Conservation (phyloP, 23 tunicate genomes). For the Aplidium turbinatum region DNA sequence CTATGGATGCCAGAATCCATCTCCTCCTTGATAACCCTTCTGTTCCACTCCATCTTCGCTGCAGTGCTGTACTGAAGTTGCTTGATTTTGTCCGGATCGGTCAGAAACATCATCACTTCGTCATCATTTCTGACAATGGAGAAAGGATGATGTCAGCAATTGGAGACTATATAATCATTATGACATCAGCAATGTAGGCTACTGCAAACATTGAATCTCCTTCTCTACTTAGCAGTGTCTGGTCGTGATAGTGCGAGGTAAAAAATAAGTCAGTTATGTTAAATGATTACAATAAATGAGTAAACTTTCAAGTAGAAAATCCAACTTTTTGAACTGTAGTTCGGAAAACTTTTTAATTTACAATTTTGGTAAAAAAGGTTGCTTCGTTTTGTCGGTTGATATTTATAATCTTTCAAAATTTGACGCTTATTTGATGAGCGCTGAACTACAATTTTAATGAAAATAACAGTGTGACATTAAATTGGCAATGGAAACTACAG, state of each 20-base stretch:
- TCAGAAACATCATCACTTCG: constrained; percentile 74
- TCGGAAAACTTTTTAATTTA: too few species aligned
- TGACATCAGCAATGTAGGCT: background rate
- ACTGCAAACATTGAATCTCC: background rate
- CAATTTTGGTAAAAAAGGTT: too few species aligned
- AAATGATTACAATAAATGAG: too few species aligned
- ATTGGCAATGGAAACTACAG: too few species aligned
- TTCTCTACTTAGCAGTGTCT: background rate
- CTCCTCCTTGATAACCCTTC: constrained; percentile 89
- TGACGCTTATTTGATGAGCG: too few species aligned
- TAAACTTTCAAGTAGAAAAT: background rate
- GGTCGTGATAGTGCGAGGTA: too few species aligned
- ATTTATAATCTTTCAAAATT: too few species aligned
- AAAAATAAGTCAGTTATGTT: too few species aligned
- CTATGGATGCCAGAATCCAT: constrained; percentile 89
- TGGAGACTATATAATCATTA: background rate
- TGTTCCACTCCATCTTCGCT: constrained; percentile 94
- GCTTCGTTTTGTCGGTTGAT: too few species aligned
- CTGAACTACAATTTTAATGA: too few species aligned
- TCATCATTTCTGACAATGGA: constrained; percentile 54
- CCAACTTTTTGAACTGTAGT: too few species aligned
- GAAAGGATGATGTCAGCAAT: background rate
- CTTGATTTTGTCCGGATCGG: constrained; percentile 68
- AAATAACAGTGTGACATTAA: too few species aligned
- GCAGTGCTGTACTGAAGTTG: constrained; percentile 81